Percentiles rank a stretch among this genome's conserved stretches.
phyloP scores from a whole-genome alignment of 1,140 invertebrate species.

The Mya arenaria region DNA sequence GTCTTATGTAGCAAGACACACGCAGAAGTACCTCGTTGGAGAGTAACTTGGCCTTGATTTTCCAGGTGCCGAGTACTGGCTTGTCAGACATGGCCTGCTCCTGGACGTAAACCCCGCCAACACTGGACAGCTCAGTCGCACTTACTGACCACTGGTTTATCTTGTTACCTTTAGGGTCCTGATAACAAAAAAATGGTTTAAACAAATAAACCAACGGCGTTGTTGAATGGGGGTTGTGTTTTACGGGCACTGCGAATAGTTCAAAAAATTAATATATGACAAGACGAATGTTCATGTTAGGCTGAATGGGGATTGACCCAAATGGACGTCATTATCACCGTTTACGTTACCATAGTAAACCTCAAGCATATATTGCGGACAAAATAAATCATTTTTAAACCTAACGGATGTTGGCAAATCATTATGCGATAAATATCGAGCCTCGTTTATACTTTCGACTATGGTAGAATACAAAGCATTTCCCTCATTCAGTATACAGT shows the following conservation, averaged over 20 bases:
- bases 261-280: background rate
- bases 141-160: conserved; percentile 64
- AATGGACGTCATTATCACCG: background rate
- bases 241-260: background rate
- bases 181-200: background rate
- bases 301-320: background rate
- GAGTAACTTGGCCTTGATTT: conserved; percentile 55
- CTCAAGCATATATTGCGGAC: background rate
- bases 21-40: conserved; percentile 12
- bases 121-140: conserved; percentile 8
- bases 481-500: too few species aligned
- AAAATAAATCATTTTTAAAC: too few species aligned
- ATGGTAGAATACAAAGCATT: too few species aligned
- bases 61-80: conserved; percentile 67
- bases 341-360: background rate
- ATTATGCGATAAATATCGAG: too few species aligned
- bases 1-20: background rate
- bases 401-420: too few species aligned
- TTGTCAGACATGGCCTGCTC: conserved; percentile 57
- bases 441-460: too few species aligned
- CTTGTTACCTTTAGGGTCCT: conserved; percentile 68
- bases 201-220: background rate
- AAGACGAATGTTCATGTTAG: too few species aligned
- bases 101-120: conserved; percentile 57
- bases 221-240: background rate